phyloP scores from a whole-genome alignment of 2,113 vertebrate genomes.

The Osmerus eperlanus region DNA sequence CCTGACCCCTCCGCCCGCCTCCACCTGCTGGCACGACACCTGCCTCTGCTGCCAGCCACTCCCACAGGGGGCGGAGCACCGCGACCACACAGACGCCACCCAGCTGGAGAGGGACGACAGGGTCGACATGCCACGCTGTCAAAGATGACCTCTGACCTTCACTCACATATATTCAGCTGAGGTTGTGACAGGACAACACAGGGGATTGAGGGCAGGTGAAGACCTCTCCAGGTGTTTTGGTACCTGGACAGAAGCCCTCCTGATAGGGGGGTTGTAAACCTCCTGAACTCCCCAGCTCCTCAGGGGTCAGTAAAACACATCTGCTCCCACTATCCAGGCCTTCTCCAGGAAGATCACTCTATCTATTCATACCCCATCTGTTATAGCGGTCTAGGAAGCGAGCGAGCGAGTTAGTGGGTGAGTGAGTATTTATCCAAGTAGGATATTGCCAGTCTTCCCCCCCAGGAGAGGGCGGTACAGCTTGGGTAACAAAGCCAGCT shows the following conservation, averaged over 20 bases:
- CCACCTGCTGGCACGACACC: conserved; percentile 70
- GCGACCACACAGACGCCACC: conserved; percentile 72
- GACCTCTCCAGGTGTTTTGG: not conserved
- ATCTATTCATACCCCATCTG: conserved; percentile 3
- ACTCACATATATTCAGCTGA: too few relatives aligned
- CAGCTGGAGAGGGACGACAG: conserved; percentile 68
- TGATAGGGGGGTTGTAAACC: not conserved
- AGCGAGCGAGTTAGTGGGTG: not conserved
- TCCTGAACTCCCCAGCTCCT: not conserved
- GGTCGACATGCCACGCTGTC: too few relatives aligned
- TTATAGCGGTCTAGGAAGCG: not conserved
- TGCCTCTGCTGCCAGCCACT: conserved; percentile 71
- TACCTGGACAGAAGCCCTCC: not conserved
- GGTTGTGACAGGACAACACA: not conserved
- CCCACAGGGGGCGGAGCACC: conserved; percentile 80
- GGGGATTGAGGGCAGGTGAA: not conserved
- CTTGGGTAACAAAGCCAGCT: conserved; percentile 41
- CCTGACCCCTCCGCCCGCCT: conserved; percentile 45
- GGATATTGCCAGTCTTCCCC: not conserved
- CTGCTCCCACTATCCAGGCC: conserved; percentile 1
- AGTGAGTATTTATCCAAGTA: not conserved
- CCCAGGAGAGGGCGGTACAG: not conserved
- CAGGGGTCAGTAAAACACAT: conserved; percentile 3
- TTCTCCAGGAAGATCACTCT: not conserved
- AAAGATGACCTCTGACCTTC: too few relatives aligned